phyloP scores from a whole-genome alignment of 2,888 invertebrate genomes.

The Drosophila kuntzei region DNA sequence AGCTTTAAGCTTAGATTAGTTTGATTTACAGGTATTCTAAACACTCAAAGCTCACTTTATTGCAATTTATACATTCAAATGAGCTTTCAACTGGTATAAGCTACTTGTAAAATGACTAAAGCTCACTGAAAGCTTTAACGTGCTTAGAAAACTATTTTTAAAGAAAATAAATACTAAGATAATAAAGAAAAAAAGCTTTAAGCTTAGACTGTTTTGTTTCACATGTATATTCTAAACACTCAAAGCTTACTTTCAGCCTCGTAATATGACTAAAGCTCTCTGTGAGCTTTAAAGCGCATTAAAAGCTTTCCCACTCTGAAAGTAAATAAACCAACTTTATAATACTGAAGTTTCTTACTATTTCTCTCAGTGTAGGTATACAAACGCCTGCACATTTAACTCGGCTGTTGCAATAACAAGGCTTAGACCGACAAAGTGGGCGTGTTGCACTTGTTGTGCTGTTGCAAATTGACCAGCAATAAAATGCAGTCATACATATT shows the following conservation, averaged over 20 bases:
- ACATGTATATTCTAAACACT: no score
- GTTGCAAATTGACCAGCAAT: slow-evolving; percentile 24
- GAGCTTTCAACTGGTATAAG: not conserved
- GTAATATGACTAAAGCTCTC: not conserved
- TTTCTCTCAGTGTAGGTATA: slow-evolving; percentile 2
- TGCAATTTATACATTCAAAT: not conserved
- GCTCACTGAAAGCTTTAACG: not conserved
- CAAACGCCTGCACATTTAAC: slow-evolving; percentile 30
- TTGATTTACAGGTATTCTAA: not conserved
- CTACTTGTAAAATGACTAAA: not conserved
- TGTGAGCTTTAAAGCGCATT: slow-evolving; percentile 2
- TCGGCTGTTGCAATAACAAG: slow-evolving; percentile 3
- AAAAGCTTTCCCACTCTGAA: not conserved
- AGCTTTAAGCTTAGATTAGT: not conserved
- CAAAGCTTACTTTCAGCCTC: no score
- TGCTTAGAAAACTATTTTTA: no score
- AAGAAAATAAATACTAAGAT: no score
- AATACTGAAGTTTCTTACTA: not conserved
- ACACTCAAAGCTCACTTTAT: not conserved
- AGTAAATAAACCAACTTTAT: not conserved
- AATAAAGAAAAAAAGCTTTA: no score
- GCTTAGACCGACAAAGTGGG: slow-evolving; percentile 9
- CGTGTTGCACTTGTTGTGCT: slow-evolving; percentile 18
- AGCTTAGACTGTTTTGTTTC: no score
- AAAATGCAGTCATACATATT: slow-evolving; percentile 5